Evolutionary conservation across 2,113 vertebrate genomes (phyloP), one percentile per base, ranked within the genome.

Genomic region (human): DNA sequence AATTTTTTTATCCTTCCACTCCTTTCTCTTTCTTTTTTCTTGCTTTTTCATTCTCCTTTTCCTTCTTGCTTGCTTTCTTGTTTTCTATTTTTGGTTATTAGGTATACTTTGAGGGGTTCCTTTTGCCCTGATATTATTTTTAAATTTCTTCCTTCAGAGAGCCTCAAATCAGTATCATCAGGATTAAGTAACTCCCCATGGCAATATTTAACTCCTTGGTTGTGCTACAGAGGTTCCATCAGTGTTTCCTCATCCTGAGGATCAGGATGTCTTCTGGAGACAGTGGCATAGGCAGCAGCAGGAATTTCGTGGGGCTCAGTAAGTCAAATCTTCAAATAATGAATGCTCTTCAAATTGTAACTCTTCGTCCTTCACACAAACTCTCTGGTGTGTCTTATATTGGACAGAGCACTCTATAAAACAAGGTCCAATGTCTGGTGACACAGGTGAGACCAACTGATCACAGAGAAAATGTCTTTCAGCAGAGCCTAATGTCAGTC

Each of bases 351-450:
- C 38, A 76, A 64, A 57, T 23, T 18, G 78, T 68, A 12, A 12
- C 18, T 79, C 1, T 12, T 95, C 40, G 59, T 57, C 43, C 11
- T 73, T 8, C 55, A 84, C 1, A 35, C 8, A 3, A 75, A 5
- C 25, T 30, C 3, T 43, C n/a, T 40, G n/a, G 5, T 16, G 38
- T 23, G 30, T 11, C 18, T 52, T 18, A 3, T 50, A 50, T 59
- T 57, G 10, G 30, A 83, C 35, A 78, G 79, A 84, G 30, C 16
- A 57, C 10, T 30, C 66, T 87, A 43, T 57, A 25, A 35, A 88
- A 30, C 16, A 32, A 45, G 3, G 4, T 4, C 8, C 23, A 38
- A 0, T 57, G 10, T 8, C 40, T 76, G 38, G 23, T 6, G 3
- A 82, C 57, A 45, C 14, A 48, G 30, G 23, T 1, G 23, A 10